phyloP scores from a whole-genome alignment of 2,888 invertebrate genomes.

The Andrena bicolor region DNA sequence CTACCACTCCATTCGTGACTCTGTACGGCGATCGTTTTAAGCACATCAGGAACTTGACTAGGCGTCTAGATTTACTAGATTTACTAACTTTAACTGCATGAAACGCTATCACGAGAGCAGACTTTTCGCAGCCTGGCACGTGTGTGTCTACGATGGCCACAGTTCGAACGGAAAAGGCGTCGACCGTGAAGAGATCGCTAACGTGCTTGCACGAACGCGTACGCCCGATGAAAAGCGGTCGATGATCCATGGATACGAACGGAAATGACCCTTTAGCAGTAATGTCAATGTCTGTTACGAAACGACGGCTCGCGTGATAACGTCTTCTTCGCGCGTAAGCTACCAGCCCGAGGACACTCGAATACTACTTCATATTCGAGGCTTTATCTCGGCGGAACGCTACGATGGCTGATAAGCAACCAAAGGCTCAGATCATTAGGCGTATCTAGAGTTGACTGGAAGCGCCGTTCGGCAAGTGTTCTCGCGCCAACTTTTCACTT shows the following conservation, averaged over 20 bases:
- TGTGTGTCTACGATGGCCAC: background rate
- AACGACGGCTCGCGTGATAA: constrained; percentile 48
- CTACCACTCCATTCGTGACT: no score
- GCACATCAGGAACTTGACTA: no score
- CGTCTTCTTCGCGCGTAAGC: constrained; percentile 28
- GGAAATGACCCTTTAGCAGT: constrained; percentile 42
- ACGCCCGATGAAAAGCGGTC: constrained; percentile 48
- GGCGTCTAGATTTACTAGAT: no score
- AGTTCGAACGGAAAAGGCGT: constrained; percentile 26
- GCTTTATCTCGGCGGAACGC: background rate
- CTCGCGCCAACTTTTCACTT: background rate
- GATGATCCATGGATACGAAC: constrained; percentile 51
- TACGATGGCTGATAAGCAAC: background rate
- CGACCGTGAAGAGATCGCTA: constrained; percentile 21
- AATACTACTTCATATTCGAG: background rate
- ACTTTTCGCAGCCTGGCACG: background rate
- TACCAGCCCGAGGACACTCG: constrained; percentile 1
- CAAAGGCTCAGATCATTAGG: background rate
- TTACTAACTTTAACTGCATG: background rate
- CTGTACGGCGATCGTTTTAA: no score
- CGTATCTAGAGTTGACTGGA: background rate
- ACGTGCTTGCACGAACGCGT: background rate
- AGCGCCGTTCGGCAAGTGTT: background rate
- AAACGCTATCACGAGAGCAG: background rate
- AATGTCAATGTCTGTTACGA: constrained; percentile 50